A percentile compares a stretch with the other conserved stretches of the same genome.
phyloP scores from a whole-genome alignment of 2,113 vertebrate genomes.

The Candoia aspera region DNA sequence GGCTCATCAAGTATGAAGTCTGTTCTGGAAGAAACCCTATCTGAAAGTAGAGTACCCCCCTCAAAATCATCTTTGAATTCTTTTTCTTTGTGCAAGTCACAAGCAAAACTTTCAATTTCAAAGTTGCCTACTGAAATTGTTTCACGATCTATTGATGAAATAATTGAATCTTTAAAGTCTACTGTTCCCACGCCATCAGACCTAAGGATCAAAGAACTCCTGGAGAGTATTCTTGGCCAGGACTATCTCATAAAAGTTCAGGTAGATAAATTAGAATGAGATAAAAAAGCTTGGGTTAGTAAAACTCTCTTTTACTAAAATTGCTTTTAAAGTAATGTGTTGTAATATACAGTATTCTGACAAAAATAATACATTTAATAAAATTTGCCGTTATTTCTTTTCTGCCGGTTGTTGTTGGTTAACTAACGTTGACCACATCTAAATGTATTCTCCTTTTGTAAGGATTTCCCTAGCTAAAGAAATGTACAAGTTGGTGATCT shows the following conservation, averaged over 20 bases:
- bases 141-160: slow-evolving; percentile 72
- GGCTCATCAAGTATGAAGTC: slow-evolving; percentile 60
- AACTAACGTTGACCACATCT: slow-evolving; percentile 25
- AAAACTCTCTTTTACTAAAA: slow-evolving; percentile 33
- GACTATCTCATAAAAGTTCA: slow-evolving; percentile 67
- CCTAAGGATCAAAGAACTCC: slow-evolving; percentile 71
- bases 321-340: slow-evolving; percentile 46
- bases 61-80: slow-evolving; percentile 36
- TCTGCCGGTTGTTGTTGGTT: slow-evolving; percentile 34
- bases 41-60: slow-evolving; percentile 24
- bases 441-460: slow-evolving; percentile 15
- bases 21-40: slow-evolving; percentile 33
- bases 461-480: not conserved
- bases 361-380: slow-evolving; percentile 52
- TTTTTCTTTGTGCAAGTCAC: slow-evolving; percentile 37
- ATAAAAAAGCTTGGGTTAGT: slow-evolving; percentile 40
- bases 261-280: slow-evolving; percentile 69
- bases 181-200: slow-evolving; percentile 66
- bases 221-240: slow-evolving; percentile 73
- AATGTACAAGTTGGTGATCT: not conserved
- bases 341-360: slow-evolving; percentile 54
- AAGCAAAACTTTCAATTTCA: slow-evolving; percentile 30
- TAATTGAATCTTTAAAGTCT: slow-evolving; percentile 73
- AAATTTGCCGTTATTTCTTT: slow-evolving; percentile 16
- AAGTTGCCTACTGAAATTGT: slow-evolving; percentile 36